A percentile compares a stretch with the other conserved stretches of the same genome.
Conservation (phyloP, 1,140 invertebrate species). For the Anoplophora glabripennis region DNA sequence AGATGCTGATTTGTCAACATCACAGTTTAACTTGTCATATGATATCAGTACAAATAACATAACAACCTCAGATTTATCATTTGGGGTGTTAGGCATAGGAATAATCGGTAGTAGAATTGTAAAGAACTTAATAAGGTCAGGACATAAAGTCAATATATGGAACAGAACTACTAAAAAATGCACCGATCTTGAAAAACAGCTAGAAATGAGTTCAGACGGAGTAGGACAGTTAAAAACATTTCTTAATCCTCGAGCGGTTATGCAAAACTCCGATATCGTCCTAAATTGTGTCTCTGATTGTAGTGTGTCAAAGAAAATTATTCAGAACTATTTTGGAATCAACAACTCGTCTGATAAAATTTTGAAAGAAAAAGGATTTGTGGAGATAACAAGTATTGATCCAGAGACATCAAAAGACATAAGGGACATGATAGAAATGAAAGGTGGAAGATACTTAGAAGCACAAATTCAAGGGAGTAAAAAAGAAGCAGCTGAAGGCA, state of each 20-base stretch:
- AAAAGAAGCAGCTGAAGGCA: slow-evolving; percentile 82
- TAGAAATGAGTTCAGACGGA: slow-evolving; percentile 28
- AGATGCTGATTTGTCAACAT: neutral
- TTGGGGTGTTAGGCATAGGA: slow-evolving; percentile 92
- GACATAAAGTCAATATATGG: slow-evolving; percentile 91
- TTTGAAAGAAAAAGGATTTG: slow-evolving; percentile 77
- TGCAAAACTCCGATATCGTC: slow-evolving; percentile 85
- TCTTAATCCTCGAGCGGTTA: slow-evolving; percentile 84
- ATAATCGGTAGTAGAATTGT: slow-evolving; percentile 96
- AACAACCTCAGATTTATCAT: slow-evolving; percentile 68
- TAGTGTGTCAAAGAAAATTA: slow-evolving; percentile 90
- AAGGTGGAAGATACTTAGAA: slow-evolving; percentile 91
- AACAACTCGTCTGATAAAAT: slow-evolving; percentile 68
- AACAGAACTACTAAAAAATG: slow-evolving; percentile 84
- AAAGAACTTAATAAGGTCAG: slow-evolving; percentile 90
- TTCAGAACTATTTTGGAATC: slow-evolving; percentile 94
- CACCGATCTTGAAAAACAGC: neutral
- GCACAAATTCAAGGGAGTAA: slow-evolving; percentile 86
- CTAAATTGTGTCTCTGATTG: slow-evolving; percentile 94
- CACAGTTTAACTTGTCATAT: neutral
- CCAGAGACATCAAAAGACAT: slow-evolving; percentile 91
- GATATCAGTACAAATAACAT: slow-evolving; percentile 52
- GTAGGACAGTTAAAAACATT: slow-evolving; percentile 30
- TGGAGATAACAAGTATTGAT: slow-evolving; percentile 96
- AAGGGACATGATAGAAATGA: slow-evolving; percentile 79